Evolutionary conservation across 2,113 vertebrate genomes (phyloP).

Genomic region (Galeopterus variegatus): DNA sequence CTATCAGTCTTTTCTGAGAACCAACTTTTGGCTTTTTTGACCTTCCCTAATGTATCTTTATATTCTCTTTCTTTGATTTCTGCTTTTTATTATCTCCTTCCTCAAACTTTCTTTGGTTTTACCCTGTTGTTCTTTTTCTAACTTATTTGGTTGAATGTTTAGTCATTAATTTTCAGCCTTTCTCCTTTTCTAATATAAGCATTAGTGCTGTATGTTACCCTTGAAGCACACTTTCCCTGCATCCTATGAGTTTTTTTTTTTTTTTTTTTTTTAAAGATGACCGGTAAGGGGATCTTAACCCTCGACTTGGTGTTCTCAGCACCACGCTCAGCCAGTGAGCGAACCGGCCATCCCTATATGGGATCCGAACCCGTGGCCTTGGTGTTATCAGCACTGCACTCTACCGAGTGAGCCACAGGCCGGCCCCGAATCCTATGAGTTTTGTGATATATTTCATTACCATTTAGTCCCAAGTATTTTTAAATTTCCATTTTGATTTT

Average conservation of each 20-base stretch:
- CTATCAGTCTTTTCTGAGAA: neutral
- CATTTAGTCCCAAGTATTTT: neutral
- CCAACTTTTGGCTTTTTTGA: neutral
- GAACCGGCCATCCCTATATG: no score
- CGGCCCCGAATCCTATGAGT: neutral
- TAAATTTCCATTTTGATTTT: neutral
- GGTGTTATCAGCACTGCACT: no score
- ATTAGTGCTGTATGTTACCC: neutral
- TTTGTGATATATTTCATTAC: neutral
- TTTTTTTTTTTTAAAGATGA: no score
- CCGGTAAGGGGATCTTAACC: no score
- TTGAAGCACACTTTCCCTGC: neutral
- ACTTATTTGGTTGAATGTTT: neutral
- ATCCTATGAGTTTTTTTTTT: neutral
- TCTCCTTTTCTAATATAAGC: neutral
- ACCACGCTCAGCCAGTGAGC: no score
- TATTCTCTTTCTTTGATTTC: neutral
- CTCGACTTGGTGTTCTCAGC: no score
- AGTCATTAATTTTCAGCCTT: neutral
- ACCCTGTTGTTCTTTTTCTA: neutral
- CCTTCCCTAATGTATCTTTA: neutral
- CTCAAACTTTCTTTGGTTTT: slow-evolving; percentile 16
- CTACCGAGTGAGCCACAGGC: no score
- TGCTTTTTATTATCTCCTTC: neutral
- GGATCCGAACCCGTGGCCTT: no score